Conservation (phyloP, 2,888 invertebrate genomes). For the Polylopha cassiicola region DNA sequence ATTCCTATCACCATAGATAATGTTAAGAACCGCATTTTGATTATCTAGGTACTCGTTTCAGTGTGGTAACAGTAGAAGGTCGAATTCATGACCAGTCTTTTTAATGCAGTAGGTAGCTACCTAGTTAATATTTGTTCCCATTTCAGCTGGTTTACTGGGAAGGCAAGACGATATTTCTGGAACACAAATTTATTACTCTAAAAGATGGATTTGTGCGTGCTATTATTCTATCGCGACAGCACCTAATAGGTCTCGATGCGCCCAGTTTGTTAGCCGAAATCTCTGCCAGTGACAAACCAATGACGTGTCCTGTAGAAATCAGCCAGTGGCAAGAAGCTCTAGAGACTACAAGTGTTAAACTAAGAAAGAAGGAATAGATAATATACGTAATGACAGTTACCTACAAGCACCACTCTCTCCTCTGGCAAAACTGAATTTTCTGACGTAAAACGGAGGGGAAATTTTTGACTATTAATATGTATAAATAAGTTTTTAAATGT, state of each 20-base stretch:
- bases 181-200: conserved; percentile 15
- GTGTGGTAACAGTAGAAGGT: no score
- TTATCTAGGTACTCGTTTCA: no score
- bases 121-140: neutral
- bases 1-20: no score
- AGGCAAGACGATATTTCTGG: conserved; percentile 10
- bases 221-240: conserved; percentile 4
- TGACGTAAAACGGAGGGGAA: no score
- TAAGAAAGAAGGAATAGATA: conserved; percentile 15
- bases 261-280: conserved; percentile 3
- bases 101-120: neutral
- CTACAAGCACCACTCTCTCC: no score
- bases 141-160: conserved; percentile 18
- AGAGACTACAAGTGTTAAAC: conserved; percentile 9
- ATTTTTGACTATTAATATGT: no score
- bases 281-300: neutral
- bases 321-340: conserved; percentile 11
- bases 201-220: conserved; percentile 13
- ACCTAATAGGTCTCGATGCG: conserved; percentile 8
- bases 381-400: neutral
- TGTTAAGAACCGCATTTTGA: no score
- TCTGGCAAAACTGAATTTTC: no score
- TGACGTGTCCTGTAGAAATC: conserved; percentile 5
- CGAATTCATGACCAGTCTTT: neutral
- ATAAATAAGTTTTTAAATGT: no score